These are phyloP conservation scores for Andrena marginata DNA, from an alignment of 2,888 invertebrate species.

Conservation along the genomic window DNA sequence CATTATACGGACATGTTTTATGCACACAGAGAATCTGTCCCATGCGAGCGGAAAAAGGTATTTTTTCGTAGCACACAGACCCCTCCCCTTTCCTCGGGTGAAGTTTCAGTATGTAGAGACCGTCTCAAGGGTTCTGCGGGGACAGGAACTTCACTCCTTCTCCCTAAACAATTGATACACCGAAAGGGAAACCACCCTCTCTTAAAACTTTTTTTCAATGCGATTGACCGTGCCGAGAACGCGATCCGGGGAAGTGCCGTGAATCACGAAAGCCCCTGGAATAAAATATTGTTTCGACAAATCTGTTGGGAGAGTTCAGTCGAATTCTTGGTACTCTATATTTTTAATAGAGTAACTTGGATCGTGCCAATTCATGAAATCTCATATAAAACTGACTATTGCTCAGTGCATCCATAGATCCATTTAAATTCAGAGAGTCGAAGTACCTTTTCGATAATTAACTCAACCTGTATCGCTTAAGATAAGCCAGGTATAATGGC, in stretches of 20 bases:
- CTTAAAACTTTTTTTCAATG: conserved; percentile 60
- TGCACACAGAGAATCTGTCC: conserved; percentile 52
- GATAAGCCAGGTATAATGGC: too few species aligned
- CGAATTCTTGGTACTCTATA: not conserved
- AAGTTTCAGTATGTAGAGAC: conserved; percentile 52
- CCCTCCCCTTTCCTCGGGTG: conserved; percentile 38
- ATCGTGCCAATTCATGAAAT: not conserved
- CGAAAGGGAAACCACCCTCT: conserved; percentile 46
- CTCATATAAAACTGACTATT: too few species aligned
- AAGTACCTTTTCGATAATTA: too few species aligned
- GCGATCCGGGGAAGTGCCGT: conserved; percentile 10
- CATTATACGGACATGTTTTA: conserved; percentile 44
- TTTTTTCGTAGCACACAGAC: conserved; percentile 25
- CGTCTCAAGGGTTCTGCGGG: conserved; percentile 64
- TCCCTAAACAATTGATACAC: conserved; percentile 69
- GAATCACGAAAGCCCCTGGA: conserved; percentile 18
- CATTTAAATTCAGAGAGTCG: too few species aligned
- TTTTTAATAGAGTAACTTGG: not conserved
- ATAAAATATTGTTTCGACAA: conserved; percentile 2
- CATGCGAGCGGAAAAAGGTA: conserved; percentile 29
- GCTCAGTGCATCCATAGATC: too few species aligned
- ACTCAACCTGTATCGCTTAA: too few species aligned
- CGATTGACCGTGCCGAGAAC: conserved; percentile 40
- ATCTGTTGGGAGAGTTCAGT: not conserved
- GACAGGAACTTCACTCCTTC: conserved; percentile 53